Base-by-base conservation (phyloP, 2,888 invertebrate species). In the Oscheius sp. region DNA sequence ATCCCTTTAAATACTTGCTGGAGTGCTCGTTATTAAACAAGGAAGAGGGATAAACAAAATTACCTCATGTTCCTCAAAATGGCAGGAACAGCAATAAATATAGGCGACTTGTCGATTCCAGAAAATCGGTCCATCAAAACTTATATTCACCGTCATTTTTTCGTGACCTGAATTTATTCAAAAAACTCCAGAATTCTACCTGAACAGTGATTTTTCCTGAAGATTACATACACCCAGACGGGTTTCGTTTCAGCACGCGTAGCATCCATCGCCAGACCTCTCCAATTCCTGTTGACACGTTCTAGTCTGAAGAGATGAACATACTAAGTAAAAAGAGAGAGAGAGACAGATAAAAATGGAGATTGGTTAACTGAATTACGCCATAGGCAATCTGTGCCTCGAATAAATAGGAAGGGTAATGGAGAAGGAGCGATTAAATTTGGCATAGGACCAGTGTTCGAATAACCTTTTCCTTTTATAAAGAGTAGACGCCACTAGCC, bases 141-240 rank as follows among this genome's bases (percentile, higher is more conserved):
- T 75, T 54, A 80, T 77, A 70, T 86, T 85, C 14, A 86, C 82
- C 57, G 80, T 80, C 79, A 84, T 80, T 68, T 82, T 81, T 38
- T 84, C 84, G 73, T 86, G 86, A 0, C 83, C 84, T 74, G 51
- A 41, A 61, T 12, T 9, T 9, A 9, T 51, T 14, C n/a, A 5
- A 54, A n/a, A 30, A 12, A 8, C 20, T 20, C 6, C 8, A 20
- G 8, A 33, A 59, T 8, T 24, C 28, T 84, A 68, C 80, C 80
- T 65, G 80, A 80, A 56, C 80, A 80, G 59, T 80, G 80, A 36
- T 80, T 80, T 66, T 85, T 85, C 20, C 85, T 73, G 74, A 86
- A 86, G 54, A 86, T 85, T 44, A 85, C 74, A 69, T 86, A 86
- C 41, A 86, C 76, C 86, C 86, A 86, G 24, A 86, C 85, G 33